Conservation (phyloP, 2,113 vertebrate species). For the Lepus americanus region DNA sequence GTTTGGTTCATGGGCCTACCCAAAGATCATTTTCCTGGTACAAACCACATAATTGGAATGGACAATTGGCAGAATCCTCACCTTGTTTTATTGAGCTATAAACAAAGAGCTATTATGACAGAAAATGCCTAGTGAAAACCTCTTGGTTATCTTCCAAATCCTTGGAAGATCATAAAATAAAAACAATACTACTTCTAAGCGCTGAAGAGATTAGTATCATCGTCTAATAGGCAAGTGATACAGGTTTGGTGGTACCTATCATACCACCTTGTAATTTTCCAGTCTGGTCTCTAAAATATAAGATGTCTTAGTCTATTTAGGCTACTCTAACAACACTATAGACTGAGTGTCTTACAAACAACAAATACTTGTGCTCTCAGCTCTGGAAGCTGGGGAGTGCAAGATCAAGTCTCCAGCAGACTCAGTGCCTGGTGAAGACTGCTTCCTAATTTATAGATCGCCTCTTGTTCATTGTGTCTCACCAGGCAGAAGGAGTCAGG, state of each 20-base stretch:
- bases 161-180: conserved; percentile 7
- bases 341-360: background rate
- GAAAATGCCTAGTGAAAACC: background rate
- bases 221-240: background rate
- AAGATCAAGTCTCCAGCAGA: too few species aligned
- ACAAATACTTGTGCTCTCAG: too few species aligned
- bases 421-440: too few species aligned
- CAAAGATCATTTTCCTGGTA: background rate
- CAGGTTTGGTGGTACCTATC: background rate
- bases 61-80: background rate
- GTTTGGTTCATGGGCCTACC: background rate
- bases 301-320: background rate
- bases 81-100: background rate
- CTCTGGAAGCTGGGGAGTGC: too few species aligned
- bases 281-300: background rate
- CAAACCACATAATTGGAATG: background rate
- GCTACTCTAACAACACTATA: background rate
- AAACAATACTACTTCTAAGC: background rate
- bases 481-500: background rate
- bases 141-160: background rate
- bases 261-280: background rate
- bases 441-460: background rate
- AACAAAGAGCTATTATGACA: background rate
- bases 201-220: background rate
- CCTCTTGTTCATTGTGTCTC: background rate